Evolutionary conservation across 2,888 invertebrate genomes (phyloP).

Genomic region (Tenthredo amoena): DNA sequence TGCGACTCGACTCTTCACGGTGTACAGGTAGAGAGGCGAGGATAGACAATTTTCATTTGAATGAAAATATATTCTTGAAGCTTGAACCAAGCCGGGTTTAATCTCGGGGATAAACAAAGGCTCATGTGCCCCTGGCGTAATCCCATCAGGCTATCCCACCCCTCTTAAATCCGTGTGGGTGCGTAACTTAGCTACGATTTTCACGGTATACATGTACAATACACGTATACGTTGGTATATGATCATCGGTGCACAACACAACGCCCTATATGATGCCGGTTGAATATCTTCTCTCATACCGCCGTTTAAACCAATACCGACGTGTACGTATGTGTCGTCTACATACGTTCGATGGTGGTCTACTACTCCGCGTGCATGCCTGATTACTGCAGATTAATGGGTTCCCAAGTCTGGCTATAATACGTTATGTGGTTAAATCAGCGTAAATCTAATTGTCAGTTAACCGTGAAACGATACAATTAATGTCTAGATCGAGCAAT

Average conservation of each 20-base stretch:
- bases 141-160: conserved; percentile 34
- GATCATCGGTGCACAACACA: not conserved
- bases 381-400: conserved; percentile 25
- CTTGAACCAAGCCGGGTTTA: conserved; percentile 39
- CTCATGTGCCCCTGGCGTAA: conserved; percentile 47
- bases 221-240: not conserved
- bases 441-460: not conserved
- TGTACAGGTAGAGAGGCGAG: not conserved
- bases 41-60: conserved; percentile 12
- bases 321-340: not conserved
- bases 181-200: not conserved
- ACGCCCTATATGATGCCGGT: not conserved
- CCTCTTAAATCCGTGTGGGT: not conserved
- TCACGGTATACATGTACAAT: not conserved
- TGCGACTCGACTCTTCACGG: not conserved
- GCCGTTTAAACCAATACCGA: not conserved
- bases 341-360: not conserved
- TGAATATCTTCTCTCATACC: not conserved
- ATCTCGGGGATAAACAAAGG: conserved; percentile 47
- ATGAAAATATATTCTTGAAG: conserved; percentile 46
- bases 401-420: not conserved
- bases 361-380: conserved; percentile 4
- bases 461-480: conserved; percentile 1
- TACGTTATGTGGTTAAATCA: not conserved
- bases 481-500: not conserved